Percentiles rank a stretch among this genome's conserved stretches.
phyloP scores from a whole-genome alignment of 2,113 vertebrate species.

The Rhinolophus ferrumequinum region DNA sequence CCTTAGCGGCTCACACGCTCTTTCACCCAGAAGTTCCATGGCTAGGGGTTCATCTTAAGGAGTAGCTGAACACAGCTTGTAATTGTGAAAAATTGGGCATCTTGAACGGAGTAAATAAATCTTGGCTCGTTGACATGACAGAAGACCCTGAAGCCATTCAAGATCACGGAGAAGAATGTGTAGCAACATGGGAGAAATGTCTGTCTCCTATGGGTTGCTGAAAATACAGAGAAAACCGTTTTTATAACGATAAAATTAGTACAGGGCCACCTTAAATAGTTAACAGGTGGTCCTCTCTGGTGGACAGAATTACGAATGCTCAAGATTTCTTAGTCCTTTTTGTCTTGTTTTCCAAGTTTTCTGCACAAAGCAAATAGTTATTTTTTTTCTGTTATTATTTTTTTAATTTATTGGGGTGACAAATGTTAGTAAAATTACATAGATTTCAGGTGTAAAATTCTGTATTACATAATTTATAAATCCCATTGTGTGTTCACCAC shows the following conservation, averaged over 20 bases:
- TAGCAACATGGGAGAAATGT: accelerated
- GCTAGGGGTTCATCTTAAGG: background rate
- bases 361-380: background rate
- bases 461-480: no score
- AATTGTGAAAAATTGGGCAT: background rate
- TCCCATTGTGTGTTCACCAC: no score
- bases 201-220: background rate
- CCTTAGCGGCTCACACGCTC: accelerated
- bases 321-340: background rate
- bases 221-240: background rate
- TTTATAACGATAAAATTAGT: background rate
- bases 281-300: background rate
- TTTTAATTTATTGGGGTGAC: no score
- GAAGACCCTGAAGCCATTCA: background rate
- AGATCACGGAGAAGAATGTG: accelerated
- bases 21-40: background rate
- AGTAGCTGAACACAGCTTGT: background rate
- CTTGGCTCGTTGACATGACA: background rate
- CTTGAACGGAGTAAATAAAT: background rate
- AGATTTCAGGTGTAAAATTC: no score
- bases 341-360: background rate
- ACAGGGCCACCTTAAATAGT: no score
- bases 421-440: no score
- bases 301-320: background rate
- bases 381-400: background rate